Conservation (phyloP, 2,797 vertebrate genomes). For the Falco rusticolus region DNA sequence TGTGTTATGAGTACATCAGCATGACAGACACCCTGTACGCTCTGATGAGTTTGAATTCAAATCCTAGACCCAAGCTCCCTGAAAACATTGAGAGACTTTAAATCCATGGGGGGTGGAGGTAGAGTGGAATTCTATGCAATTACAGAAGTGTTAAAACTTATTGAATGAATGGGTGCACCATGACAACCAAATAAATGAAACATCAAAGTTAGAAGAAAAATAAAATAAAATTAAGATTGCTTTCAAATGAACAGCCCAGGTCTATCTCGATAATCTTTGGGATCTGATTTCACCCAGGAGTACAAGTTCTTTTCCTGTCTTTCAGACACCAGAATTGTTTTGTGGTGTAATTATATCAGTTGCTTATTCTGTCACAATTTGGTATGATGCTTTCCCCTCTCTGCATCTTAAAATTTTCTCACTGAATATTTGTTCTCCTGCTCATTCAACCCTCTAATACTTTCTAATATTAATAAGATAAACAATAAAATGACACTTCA, state of each 20-base stretch:
- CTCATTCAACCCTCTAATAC: not conserved
- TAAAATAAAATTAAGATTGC: not conserved
- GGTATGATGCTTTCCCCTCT: not conserved
- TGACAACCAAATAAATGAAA: not conserved
- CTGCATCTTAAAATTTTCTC: not conserved
- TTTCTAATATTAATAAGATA: not conserved
- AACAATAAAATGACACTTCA: not conserved
- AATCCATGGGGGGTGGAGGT: not conserved
- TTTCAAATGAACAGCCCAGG: not conserved
- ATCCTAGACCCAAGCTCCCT: not conserved
- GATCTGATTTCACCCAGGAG: not conserved
- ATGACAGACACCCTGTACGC: not conserved
- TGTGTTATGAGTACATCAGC: not conserved
- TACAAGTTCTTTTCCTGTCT: not conserved
- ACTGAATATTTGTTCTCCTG: not conserved
- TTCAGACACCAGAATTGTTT: not conserved
- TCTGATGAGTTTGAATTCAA: not conserved
- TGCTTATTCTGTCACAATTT: not conserved
- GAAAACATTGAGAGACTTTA: not conserved
- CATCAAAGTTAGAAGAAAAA: not conserved
- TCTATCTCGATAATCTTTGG: not conserved
- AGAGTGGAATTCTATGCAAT: not conserved
- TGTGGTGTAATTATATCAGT: not conserved
- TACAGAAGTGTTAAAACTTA: not conserved
- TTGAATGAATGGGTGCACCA: not conserved